Conservation (phyloP, 2,888 invertebrate genomes). For the Cataglyphis albicans region DNA sequence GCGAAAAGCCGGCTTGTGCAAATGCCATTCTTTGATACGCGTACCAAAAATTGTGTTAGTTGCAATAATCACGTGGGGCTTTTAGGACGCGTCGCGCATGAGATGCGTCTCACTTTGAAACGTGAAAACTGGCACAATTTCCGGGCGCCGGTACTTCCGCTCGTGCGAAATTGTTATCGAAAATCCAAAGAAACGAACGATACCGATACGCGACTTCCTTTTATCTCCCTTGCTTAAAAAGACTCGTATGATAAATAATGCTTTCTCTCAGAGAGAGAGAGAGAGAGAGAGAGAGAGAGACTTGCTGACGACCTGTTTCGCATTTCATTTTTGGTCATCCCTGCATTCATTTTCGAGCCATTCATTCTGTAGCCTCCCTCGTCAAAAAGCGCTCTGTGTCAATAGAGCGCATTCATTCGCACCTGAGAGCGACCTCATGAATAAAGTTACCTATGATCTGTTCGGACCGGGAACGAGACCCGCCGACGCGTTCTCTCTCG, state of each 20-base stretch:
- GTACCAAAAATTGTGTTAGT: constrained; percentile 42
- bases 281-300: background rate
- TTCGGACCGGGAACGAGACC: background rate
- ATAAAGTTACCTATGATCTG: constrained; percentile 58
- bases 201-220: background rate
- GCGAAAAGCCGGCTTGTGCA: constrained; percentile 30
- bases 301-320: background rate
- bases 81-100: constrained; percentile 31
- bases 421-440: constrained; percentile 61
- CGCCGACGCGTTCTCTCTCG: constrained; percentile 14
- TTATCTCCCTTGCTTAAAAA: background rate
- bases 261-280: background rate
- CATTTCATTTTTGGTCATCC: background rate
- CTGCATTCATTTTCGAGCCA: constrained; percentile 53
- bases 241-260: background rate
- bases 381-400: constrained; percentile 60
- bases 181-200: background rate
- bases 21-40: constrained; percentile 17
- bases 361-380: constrained; percentile 49
- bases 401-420: constrained; percentile 70
- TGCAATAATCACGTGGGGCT: constrained; percentile 26
- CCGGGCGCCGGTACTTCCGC: background rate
- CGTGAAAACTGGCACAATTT: constrained; percentile 49
- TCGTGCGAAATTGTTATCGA: constrained; percentile 32
- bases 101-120: constrained; percentile 24